Conservation (phyloP, 1,140 invertebrate genomes). For the Eufriesea mexicana region DNA sequence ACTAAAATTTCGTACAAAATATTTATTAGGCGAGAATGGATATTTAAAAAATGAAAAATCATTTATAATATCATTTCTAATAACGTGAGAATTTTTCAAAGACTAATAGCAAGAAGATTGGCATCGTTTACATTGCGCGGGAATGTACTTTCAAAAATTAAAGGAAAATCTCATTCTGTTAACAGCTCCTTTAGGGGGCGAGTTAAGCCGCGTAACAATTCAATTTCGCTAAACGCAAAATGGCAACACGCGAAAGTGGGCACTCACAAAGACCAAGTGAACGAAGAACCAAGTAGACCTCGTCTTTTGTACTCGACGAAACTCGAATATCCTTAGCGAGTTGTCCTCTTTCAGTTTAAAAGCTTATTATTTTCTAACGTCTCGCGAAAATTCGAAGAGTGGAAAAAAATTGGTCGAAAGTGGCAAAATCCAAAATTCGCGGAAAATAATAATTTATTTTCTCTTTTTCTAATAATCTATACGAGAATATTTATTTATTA, state of each 20-base stretch:
- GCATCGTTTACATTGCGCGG: background rate
- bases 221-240: background rate
- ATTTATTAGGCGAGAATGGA: too few species aligned
- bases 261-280: background rate
- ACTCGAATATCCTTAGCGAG: background rate
- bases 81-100: too few species aligned
- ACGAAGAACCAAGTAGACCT: background rate
- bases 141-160: background rate
- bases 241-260: background rate
- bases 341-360: background rate
- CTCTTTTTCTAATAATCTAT: too few species aligned
- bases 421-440: too few species aligned
- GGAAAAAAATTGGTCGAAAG: too few species aligned
- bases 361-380: background rate
- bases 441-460: too few species aligned
- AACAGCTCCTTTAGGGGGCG: background rate
- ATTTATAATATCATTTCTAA: too few species aligned
- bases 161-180: background rate
- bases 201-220: background rate
- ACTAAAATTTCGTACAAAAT: too few species aligned
- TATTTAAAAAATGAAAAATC: too few species aligned
- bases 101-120: background rate
- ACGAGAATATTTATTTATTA: too few species aligned
- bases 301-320: background rate
- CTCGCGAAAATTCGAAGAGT: background rate